Evolutionary conservation across 2,113 vertebrate genomes (phyloP).

Genomic region (Clarias magur): DNA sequence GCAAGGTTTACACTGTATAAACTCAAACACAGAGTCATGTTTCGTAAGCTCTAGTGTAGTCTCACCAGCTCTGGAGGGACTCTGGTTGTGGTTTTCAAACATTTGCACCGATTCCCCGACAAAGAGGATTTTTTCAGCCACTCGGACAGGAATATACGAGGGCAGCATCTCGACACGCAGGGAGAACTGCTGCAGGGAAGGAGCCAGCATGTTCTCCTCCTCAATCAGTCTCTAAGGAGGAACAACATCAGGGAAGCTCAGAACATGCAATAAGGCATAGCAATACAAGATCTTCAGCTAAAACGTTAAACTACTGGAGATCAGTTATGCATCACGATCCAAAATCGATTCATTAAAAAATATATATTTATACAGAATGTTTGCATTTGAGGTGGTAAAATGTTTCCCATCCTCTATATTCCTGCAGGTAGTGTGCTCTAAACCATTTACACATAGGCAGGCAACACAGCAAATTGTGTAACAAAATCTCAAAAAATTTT

Average conservation of each 20-base stretch:
- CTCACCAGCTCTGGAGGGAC: constrained; percentile 87
- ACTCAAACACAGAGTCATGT: neutral
- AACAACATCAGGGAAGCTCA: neutral
- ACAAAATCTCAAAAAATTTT: no score
- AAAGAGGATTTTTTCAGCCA: constrained; percentile 98
- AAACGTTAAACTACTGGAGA: neutral
- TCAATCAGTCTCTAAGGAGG: constrained; percentile 86
- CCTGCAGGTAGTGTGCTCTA: no score
- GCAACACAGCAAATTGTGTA: no score
- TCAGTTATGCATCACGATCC: no score
- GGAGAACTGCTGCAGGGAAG: constrained; percentile 96
- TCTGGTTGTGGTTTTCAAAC: constrained; percentile 97
- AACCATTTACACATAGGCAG: no score
- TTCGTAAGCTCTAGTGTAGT: neutral
- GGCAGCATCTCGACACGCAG: constrained; percentile 92
- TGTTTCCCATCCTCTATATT: no score
- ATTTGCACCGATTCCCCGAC: constrained; percentile 98
- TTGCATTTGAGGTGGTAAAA: no score
- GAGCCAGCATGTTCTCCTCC: constrained; percentile 97
- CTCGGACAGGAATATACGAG: constrained; percentile 91
- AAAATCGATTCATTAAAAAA: no score
- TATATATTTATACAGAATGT: no score
- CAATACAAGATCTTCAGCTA: neutral
- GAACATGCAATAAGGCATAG: neutral
- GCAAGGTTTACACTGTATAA: neutral